A percentile compares a stretch with the other conserved stretches of the same genome.
phyloP scores from a whole-genome alignment of 2,113 vertebrate genomes.

The Dipodomys ordii region DNA sequence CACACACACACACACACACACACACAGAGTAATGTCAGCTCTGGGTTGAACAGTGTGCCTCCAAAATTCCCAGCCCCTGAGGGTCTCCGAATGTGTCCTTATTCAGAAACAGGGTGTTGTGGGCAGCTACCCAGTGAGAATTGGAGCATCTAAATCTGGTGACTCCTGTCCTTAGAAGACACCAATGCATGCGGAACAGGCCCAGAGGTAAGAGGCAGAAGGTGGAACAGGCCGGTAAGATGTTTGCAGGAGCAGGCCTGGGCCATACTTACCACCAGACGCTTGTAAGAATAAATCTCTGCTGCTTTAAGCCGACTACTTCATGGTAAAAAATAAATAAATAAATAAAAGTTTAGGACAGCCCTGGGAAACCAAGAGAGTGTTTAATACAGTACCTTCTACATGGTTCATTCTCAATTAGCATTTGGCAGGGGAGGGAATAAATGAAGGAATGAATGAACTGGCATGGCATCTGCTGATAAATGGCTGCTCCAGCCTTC shows the following conservation, averaged over 20 bases:
- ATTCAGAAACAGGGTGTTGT: neutral
- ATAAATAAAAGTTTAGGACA: neutral
- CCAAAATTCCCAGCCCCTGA: neutral
- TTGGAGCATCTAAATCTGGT: neutral
- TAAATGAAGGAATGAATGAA: neutral
- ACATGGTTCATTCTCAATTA: neutral
- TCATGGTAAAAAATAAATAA: neutral
- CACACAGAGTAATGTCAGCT: too few species aligned
- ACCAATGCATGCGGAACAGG: rapidly evolving
- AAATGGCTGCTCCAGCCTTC: neutral
- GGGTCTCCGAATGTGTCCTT: neutral
- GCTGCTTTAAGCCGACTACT: neutral
- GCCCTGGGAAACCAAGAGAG: neutral
- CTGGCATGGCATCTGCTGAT: neutral
- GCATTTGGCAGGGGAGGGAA: neutral
- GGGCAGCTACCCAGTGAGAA: too few species aligned
- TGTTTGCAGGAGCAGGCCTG: neutral
- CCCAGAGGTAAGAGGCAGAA: neutral
- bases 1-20: neutral
- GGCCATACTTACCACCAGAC: neutral
- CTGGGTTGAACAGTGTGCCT: neutral
- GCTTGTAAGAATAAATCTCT: neutral
- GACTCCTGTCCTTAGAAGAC: neutral
- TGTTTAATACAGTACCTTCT: neutral
- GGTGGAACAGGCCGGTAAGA: too few species aligned